Conservation (phyloP, 2,113 vertebrate species). For the Pleuronectes platessa region DNA sequence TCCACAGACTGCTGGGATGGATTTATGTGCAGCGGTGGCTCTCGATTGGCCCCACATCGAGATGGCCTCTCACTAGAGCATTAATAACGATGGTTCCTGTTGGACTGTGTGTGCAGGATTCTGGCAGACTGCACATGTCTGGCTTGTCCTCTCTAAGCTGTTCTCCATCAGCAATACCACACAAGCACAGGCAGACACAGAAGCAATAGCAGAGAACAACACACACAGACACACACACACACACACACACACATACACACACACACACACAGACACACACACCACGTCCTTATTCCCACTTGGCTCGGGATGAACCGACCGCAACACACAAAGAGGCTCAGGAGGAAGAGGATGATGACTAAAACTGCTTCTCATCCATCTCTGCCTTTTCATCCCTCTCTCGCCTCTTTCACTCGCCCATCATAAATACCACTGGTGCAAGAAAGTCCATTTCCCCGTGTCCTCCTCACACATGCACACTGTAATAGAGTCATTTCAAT, state of each 20-base stretch:
- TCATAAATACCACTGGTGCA: constrained; percentile 67
- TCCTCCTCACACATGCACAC: constrained; percentile 51
- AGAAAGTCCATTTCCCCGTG: constrained; percentile 69
- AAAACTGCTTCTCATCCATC: constrained; percentile 74
- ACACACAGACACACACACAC: constrained; percentile 10
- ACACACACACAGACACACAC: constrained; percentile 16
- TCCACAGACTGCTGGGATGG: constrained; percentile 78
- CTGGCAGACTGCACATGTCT: constrained; percentile 76
- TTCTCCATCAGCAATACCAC: constrained; percentile 76
- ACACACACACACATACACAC: background rate
- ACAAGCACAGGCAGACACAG: constrained; percentile 35
- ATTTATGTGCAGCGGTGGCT: constrained; percentile 77
- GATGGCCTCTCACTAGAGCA: constrained; percentile 76
- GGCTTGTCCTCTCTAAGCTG: constrained; percentile 73
- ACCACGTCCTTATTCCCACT: constrained; percentile 46
- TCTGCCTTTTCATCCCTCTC: constrained; percentile 47
- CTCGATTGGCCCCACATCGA: constrained; percentile 79
- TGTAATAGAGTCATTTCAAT: constrained; percentile 59
- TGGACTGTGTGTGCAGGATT: constrained; percentile 66
- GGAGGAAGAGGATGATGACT: constrained; percentile 77
- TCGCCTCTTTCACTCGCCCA: constrained; percentile 46
- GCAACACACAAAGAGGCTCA: constrained; percentile 72
- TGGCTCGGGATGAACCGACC: constrained; percentile 77
- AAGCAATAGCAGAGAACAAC: constrained; percentile 19
- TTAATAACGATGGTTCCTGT: constrained; percentile 81